A percentile compares a stretch with the other conserved stretches of the same genome.
These are phyloP conservation scores for Camelus dromedarius DNA, from an alignment of 2,113 vertebrate genomes.

Conservation along the genomic window DNA sequence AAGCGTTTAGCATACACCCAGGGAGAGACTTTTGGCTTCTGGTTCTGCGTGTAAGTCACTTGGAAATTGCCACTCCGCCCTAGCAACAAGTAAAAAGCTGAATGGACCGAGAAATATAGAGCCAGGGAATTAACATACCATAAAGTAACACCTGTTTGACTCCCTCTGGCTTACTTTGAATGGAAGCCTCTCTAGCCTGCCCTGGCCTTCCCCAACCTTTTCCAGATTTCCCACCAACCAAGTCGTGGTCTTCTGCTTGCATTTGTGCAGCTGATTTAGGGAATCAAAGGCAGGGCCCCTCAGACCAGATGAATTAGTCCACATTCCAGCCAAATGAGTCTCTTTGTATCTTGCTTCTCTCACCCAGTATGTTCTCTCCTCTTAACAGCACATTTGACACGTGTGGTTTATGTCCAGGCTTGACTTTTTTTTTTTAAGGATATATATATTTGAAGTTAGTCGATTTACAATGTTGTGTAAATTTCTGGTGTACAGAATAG, in stretches of 20 bases:
- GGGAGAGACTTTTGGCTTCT: background rate
- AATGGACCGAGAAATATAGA: background rate
- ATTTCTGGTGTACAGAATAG: too few relatives aligned
- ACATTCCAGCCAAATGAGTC: background rate
- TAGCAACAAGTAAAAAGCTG: background rate
- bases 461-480: too few relatives aligned
- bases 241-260: background rate
- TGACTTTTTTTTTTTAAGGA: too few relatives aligned
- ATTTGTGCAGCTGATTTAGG: background rate
- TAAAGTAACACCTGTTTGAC: background rate
- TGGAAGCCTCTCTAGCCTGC: background rate
- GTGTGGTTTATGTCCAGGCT: background rate
- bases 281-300: background rate
- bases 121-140: background rate
- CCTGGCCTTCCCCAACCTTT: background rate
- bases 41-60: background rate
- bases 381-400: background rate
- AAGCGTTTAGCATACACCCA: background rate
- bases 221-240: background rate
- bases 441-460: too few relatives aligned
- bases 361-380: background rate
- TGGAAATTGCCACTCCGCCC: background rate
- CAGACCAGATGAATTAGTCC: background rate
- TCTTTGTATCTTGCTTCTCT: background rate
- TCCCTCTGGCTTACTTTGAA: background rate